Base-by-base conservation (phyloP, 2,888 invertebrate genomes). In the Diaphora mendica region DNA sequence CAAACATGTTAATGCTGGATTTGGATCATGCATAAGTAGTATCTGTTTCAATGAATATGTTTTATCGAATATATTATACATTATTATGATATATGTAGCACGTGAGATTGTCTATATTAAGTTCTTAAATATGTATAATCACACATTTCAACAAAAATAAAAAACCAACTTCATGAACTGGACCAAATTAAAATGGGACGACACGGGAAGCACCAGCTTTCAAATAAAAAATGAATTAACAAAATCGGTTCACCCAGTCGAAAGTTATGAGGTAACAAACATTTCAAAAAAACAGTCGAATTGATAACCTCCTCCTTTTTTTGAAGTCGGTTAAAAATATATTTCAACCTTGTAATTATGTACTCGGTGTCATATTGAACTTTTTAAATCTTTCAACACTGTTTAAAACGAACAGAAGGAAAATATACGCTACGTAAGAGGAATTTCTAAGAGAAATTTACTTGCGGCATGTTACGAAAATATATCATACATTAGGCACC, bases 1-100 rank as follows among this genome's bases (percentile, higher is more conserved):
- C 70, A 15, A 62, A 70, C 62, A 70, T 62, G 62, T 64, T 70
- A 70, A 70, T 62, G 62, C 30, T 42, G 26, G n/a, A 70, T 70
- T 70, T 42, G 9, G 42, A 70, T 62, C 70, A 64, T 70, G 62
- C 30, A 30, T 44, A 42, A 62, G 62, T 69, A 62, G 33, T 62
- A 42, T 69, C 26, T 69, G 42, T 62, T 42, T 20, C 39, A 23
- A 62, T 4, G 30, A 62, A 30, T 15, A 26, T 26, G 9, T 55
- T 55, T 55, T 26, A n/a, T 55, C n/a, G 11, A 11, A 55, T 55
- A 23, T 23, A 8, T 59, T n/a, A 59, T 59, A 62, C 30, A 17
- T 62, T 62, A 26, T 62, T 15, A 4, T 62, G 15, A 62, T 13
- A 13, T 59, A 59, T 26, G 13, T 26, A 26, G 11, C 26, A 13